phyloP scores from a whole-genome alignment of 2,113 vertebrate genomes.

The Dunckerocampus dactyliophorus region DNA sequence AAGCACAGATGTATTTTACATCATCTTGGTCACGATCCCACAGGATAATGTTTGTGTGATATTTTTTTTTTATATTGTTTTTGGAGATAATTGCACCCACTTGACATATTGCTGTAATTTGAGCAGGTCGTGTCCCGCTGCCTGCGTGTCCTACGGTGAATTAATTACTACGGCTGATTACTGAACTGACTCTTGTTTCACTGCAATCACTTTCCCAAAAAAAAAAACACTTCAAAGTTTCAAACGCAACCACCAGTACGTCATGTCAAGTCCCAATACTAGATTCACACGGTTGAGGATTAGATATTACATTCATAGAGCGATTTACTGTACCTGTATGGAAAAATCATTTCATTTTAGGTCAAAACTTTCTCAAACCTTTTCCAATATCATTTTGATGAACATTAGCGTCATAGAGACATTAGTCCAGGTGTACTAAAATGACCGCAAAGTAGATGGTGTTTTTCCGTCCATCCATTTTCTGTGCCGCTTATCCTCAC shows the following conservation, averaged over 20 bases:
- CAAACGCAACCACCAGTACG: conserved; percentile 17
- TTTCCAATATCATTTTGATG: too few species aligned
- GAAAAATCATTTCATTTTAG: too few species aligned
- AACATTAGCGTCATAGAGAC: too few species aligned
- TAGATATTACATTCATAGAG: background rate
- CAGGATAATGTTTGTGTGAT: background rate
- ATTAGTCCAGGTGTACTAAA: conserved; percentile 54
- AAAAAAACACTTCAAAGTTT: conserved; percentile 24
- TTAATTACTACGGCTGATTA: conserved; percentile 43
- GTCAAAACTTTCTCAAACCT: too few species aligned
- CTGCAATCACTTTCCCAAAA: conserved; percentile 14
- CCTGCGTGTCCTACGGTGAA: conserved; percentile 9
- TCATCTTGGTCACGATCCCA: conserved; percentile 10
- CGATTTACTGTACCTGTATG: too few species aligned
- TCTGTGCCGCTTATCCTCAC: too few species aligned
- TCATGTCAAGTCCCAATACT: conserved; percentile 15
- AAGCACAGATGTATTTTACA: conserved; percentile 28
- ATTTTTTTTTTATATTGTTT: conserved; percentile 9
- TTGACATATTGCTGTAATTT: conserved; percentile 17
- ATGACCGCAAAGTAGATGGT: conserved; percentile 39
- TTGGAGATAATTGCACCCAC: background rate
- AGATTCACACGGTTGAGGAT: background rate
- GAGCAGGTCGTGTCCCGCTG: background rate
- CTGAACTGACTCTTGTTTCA: conserved; percentile 9
- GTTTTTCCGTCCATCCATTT: too few species aligned